Conservation (phyloP, 2,888 invertebrate species). For the Parascotia fuliginaria region DNA sequence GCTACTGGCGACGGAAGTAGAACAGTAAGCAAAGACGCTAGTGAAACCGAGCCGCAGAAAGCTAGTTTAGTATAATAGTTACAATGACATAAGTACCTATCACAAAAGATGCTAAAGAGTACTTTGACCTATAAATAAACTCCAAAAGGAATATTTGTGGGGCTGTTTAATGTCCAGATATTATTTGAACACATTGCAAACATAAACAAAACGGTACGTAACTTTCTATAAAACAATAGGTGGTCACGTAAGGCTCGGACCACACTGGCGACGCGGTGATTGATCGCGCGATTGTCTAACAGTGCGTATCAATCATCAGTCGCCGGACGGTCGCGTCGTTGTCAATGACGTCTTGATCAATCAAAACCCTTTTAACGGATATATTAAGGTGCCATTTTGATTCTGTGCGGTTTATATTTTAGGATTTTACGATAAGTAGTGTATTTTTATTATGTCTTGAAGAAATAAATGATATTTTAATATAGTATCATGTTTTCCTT, state of each 20-base stretch:
- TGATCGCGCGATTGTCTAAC: conserved; percentile 62
- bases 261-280: conserved; percentile 59
- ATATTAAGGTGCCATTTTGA: conserved; percentile 44
- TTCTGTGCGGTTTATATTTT: conserved; percentile 17
- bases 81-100: too few species aligned
- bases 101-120: too few species aligned
- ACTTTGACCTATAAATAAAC: too few species aligned
- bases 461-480: background rate
- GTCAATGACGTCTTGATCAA: conserved; percentile 60
- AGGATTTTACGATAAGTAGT: conserved; percentile 15
- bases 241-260: conserved; percentile 45
- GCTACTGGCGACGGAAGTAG: too few species aligned
- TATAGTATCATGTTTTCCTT: too few species aligned
- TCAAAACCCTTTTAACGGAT: conserved; percentile 61
- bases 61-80: too few species aligned
- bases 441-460: conserved; percentile 2
- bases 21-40: too few species aligned
- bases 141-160: too few species aligned
- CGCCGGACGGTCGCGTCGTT: conserved; percentile 46
- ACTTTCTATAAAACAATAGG: conserved; percentile 45
- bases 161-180: too few species aligned
- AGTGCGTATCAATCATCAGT: conserved; percentile 61
- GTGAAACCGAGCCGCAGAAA: too few species aligned
- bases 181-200: background rate
- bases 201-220: conserved; percentile 21